These are phyloP conservation scores for Aurelia aurita DNA, from an alignment of 30 jellyfish, hydroid and myxozoan genomes.

Conservation along the genomic window DNA sequence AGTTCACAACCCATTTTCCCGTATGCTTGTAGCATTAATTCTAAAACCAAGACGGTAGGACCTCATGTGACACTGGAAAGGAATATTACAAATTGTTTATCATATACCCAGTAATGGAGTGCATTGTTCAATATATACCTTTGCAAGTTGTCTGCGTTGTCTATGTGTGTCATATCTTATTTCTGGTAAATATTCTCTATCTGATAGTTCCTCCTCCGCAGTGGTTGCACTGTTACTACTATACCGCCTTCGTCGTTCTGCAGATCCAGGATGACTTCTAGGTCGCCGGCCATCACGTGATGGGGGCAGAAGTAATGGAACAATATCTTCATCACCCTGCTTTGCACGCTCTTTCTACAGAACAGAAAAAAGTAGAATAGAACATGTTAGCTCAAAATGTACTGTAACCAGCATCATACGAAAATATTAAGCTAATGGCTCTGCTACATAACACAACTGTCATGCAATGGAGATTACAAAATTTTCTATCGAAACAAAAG, in stretches of 20 bases:
- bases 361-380: neutral
- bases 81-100: neutral
- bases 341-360: conserved; percentile 40
- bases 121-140: conserved; percentile 17
- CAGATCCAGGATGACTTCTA: conserved; percentile 48
- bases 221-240: conserved; percentile 55
- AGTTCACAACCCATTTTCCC: too few relatives aligned
- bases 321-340: conserved; percentile 78
- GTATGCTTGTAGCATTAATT: too few relatives aligned
- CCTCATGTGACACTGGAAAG: neutral
- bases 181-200: conserved; percentile 60
- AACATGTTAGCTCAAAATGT: neutral
- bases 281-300: conserved; percentile 30
- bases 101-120: neutral
- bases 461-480: too few relatives aligned
- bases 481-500: too few relatives aligned
- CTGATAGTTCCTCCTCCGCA: conserved; percentile 38
- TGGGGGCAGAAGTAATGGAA: conserved; percentile 66
- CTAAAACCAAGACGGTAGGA: neutral
- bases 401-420: neutral
- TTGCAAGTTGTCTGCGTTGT: conserved; percentile 36
- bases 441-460: too few relatives aligned
- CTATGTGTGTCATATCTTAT: conserved; percentile 62
- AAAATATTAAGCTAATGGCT: too few relatives aligned
- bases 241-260: conserved; percentile 15